These are phyloP conservation scores for Hydriomena furcata DNA, from an alignment of 2,888 invertebrate genomes.

Conservation along the genomic window DNA sequence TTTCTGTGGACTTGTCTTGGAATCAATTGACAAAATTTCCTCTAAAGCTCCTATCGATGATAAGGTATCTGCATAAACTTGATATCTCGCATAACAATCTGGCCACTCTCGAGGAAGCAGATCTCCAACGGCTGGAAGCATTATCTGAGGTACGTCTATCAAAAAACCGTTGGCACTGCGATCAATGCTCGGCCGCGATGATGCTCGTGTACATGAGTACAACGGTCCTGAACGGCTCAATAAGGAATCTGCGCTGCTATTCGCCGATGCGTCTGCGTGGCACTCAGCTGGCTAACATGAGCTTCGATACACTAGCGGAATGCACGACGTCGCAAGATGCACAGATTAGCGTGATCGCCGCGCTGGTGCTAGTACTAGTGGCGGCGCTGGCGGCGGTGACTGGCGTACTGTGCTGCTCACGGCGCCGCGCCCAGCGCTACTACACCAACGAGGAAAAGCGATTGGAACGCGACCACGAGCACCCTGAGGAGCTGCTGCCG, in stretches of 20 bases:
- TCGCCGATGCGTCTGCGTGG: constrained; percentile 83
- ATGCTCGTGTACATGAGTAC: constrained; percentile 83
- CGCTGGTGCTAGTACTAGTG: constrained; percentile 66
- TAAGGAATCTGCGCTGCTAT: constrained; percentile 82
- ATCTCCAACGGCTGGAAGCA: constrained; percentile 83
- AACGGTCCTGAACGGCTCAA: constrained; percentile 75
- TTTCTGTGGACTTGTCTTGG: constrained; percentile 88
- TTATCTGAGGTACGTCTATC: constrained; percentile 80
- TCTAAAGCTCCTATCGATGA: constrained; percentile 79
- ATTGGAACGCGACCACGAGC: constrained; percentile 65
- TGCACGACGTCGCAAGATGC: constrained; percentile 81
- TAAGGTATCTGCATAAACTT: constrained; percentile 84
- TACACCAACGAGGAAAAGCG: constrained; percentile 91
- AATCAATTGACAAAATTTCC: constrained; percentile 86
- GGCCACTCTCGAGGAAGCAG: constrained; percentile 83
- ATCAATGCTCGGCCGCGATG: constrained; percentile 84
- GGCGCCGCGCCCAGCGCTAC: constrained; percentile 88
- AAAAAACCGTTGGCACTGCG: constrained; percentile 88
- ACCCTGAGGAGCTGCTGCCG: constrained; percentile 66
- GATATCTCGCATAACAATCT: constrained; percentile 90
- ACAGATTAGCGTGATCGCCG: constrained; percentile 82
- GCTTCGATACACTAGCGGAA: constrained; percentile 58
- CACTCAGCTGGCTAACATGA: constrained; percentile 54
- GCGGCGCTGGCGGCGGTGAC: constrained; percentile 80
- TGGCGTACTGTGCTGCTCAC: constrained; percentile 86